Conservation (phyloP, 2,888 invertebrate genomes). For the Aethes cnicana region DNA sequence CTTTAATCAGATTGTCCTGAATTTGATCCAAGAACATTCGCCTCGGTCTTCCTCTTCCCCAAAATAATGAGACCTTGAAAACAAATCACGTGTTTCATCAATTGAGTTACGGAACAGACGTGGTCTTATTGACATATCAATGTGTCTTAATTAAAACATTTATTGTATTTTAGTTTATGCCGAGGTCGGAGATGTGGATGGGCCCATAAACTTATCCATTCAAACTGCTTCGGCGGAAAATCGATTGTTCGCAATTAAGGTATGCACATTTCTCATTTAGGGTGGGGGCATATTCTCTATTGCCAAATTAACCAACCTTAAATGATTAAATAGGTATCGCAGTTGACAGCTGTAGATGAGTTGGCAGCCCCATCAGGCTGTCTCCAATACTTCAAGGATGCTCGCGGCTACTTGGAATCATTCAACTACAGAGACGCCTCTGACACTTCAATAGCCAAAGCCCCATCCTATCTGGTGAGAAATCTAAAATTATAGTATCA, state of each 20-base stretch:
- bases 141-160: too few species aligned
- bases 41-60: too few species aligned
- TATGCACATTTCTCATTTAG: too few species aligned
- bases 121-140: too few species aligned
- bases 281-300: background rate
- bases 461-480: slow-evolving; percentile 85
- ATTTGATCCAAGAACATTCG: too few species aligned
- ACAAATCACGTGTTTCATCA: too few species aligned
- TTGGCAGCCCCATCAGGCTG: slow-evolving; percentile 81
- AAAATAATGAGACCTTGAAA: too few species aligned
- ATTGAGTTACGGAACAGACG: too few species aligned
- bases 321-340: slow-evolving; percentile 55
- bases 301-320: background rate
- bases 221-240: slow-evolving; percentile 80
- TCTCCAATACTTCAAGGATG: slow-evolving; percentile 85
- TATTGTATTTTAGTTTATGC: slow-evolving; percentile 84
- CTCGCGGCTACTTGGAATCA: slow-evolving; percentile 84
- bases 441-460: slow-evolving; percentile 76
- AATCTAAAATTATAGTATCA: background rate
- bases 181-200: slow-evolving; percentile 84
- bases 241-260: slow-evolving; percentile 85
- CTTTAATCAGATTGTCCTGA: too few species aligned
- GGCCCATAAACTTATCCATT: slow-evolving; percentile 85
- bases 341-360: slow-evolving; percentile 61
- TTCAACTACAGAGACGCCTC: slow-evolving; percentile 87